Evolutionary conservation across 2,113 vertebrate species (phyloP).

Genomic region (Stigmatopora argus): DNA sequence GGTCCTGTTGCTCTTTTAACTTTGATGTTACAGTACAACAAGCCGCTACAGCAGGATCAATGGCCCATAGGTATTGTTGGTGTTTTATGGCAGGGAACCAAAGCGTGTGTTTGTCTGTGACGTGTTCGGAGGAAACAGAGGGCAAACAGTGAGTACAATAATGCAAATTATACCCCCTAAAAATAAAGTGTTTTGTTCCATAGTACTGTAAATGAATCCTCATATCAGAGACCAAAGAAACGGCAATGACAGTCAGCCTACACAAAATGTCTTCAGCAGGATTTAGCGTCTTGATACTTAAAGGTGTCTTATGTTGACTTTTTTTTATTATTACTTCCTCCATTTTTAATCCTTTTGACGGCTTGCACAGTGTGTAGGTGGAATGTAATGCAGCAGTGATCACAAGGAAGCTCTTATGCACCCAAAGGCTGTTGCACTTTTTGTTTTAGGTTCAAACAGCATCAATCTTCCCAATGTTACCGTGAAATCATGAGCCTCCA

Average conservation of each 20-base stretch:
- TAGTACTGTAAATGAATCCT: slow-evolving; percentile 13
- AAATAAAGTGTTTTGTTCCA: neutral
- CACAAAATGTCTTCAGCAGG: slow-evolving; percentile 1
- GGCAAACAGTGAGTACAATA: neutral
- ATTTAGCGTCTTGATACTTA: slow-evolving; percentile 27
- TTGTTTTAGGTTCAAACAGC: slow-evolving; percentile 22
- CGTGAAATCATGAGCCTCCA: neutral
- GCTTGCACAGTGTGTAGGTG: slow-evolving; percentile 52
- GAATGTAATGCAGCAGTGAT: slow-evolving; percentile 41
- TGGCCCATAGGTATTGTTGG: slow-evolving; percentile 38
- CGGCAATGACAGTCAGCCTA: slow-evolving; percentile 15
- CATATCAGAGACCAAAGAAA: slow-evolving; percentile 37
- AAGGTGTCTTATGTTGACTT: slow-evolving; percentile 27
- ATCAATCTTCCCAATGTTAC: slow-evolving; percentile 20
- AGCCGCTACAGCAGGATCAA: slow-evolving; percentile 34
- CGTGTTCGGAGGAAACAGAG: neutral
- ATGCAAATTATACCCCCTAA: neutral
- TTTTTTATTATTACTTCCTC: slow-evolving; percentile 41
- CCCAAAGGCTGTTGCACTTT: slow-evolving; percentile 38
- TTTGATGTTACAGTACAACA: slow-evolving; percentile 40
- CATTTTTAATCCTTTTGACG: slow-evolving; percentile 57
- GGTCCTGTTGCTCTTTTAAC: slow-evolving; percentile 60
- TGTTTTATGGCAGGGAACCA: slow-evolving; percentile 41
- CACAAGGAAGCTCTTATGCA: slow-evolving; percentile 36
- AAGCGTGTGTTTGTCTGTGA: slow-evolving; percentile 3